These are phyloP conservation scores for Anser brachyrhynchus DNA, from an alignment of 2,113 vertebrate species.

Conservation along the genomic window DNA sequence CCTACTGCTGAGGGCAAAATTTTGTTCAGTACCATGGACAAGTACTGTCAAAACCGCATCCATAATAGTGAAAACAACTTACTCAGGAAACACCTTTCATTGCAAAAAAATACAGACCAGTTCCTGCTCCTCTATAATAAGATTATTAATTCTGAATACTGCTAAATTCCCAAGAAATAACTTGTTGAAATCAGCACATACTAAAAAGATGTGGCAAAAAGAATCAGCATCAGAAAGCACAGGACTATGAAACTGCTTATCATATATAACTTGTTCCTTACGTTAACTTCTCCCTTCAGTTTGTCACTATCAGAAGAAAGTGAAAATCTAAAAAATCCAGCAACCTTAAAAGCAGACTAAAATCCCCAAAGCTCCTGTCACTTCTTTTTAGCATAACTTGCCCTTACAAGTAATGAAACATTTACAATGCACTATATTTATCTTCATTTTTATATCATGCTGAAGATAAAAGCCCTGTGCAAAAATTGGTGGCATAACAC, in stretches of 20 bases:
- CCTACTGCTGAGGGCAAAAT: not conserved
- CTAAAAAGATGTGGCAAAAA: not conserved
- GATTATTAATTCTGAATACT: not conserved
- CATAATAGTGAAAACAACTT: accelerated
- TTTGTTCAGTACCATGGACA: constrained; percentile 70
- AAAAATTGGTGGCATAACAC: constrained; percentile 38
- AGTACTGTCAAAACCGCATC: not conserved
- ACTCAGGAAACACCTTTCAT: not conserved
- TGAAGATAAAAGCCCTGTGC: constrained; percentile 45
- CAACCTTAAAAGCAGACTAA: constrained; percentile 24
- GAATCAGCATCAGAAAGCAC: not conserved
- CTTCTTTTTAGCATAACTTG: constrained; percentile 26
- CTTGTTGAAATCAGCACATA: not conserved
- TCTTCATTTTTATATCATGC: constrained; percentile 23
- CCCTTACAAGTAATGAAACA: constrained; percentile 53
- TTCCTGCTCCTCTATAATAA: not conserved
- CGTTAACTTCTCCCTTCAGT: not conserved
- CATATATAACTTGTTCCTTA: not conserved
- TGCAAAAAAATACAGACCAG: not conserved
- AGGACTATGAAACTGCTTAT: not conserved
- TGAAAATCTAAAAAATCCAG: not conserved
- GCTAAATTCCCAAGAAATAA: not conserved
- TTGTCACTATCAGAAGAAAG: not conserved
- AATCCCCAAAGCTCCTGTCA: constrained; percentile 57
- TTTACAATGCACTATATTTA: constrained; percentile 55